phyloP scores from a whole-genome alignment of 2,888 invertebrate species.

The Harpagoxenus sublaevis region DNA sequence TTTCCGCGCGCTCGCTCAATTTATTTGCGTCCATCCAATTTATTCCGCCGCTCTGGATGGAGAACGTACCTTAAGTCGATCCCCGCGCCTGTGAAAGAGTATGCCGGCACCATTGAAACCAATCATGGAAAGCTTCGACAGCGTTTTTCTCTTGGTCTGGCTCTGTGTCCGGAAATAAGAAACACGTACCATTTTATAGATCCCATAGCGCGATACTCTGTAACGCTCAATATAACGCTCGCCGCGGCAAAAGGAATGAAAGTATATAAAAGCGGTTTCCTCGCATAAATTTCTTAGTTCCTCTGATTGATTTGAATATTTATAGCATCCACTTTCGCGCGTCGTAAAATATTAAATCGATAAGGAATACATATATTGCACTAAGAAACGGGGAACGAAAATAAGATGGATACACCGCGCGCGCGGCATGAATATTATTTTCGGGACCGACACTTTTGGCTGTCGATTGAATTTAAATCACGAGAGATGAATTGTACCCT shows the following conservation, averaged over 20 bases:
- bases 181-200: constrained; percentile 40
- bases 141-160: constrained; percentile 33
- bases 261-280: neutral
- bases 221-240: constrained; percentile 25
- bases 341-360: constrained; percentile 30
- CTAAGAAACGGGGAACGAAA: neutral
- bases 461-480: neutral
- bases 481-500: neutral
- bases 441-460: neutral
- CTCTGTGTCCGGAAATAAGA: constrained; percentile 46
- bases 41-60: constrained; percentile 22
- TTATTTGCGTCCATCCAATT: constrained; percentile 52
- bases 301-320: constrained; percentile 45
- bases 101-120: constrained; percentile 56
- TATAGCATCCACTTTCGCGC: constrained; percentile 1
- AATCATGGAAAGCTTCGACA: constrained; percentile 55
- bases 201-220: constrained; percentile 24
- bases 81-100: constrained; percentile 63
- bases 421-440: neutral
- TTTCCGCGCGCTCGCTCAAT: constrained; percentile 33
- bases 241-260: neutral
- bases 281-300: constrained; percentile 31
- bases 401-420: neutral
- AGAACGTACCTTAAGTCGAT: constrained; percentile 68
- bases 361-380: constrained; percentile 22